phyloP scores from a whole-genome alignment of 1,140 invertebrate species.

The Cotesia chilonis region DNA sequence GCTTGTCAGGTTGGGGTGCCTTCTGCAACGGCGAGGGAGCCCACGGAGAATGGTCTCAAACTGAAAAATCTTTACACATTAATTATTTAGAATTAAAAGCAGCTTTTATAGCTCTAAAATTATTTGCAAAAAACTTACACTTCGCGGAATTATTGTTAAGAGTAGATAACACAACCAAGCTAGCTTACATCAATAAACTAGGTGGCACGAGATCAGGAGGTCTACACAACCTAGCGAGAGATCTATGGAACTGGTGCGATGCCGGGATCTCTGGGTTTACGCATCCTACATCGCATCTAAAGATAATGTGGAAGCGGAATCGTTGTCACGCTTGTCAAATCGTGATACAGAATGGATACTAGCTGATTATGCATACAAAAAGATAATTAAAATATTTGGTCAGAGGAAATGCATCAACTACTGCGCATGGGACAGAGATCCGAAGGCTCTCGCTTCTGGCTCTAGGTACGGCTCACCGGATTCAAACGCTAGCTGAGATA shows the following conservation, averaged over 20 bases:
- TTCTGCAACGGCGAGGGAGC: slow-evolving; percentile 15
- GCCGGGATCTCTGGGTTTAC: not conserved
- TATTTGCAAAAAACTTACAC: not conserved
- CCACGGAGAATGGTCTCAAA: slow-evolving; percentile 6
- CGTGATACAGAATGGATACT: not conserved
- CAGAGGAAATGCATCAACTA: not conserved
- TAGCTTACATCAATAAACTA: not conserved
- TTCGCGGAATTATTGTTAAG: not conserved
- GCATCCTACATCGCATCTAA: slow-evolving; percentile 18
- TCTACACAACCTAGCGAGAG: not conserved
- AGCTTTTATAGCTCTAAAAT: slow-evolving; percentile 15
- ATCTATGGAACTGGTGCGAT: slow-evolving; percentile 7
- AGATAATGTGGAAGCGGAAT: slow-evolving; percentile 3
- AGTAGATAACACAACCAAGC: not conserved
- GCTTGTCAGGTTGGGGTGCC: slow-evolving; percentile 13
- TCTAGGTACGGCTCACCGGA: slow-evolving; percentile 34
- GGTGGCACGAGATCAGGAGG: not conserved
- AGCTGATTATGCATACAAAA: not conserved
- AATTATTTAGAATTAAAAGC: slow-evolving; percentile 24
- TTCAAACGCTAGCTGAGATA: slow-evolving; percentile 45
- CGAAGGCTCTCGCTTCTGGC: slow-evolving; percentile 10
- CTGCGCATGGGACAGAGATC: slow-evolving; percentile 8
- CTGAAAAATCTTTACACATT: slow-evolving; percentile 15
- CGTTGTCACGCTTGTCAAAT: not conserved
- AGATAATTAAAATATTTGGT: not conserved